Percentiles rank a stretch among this genome's conserved stretches.
phyloP scores from a whole-genome alignment of 1,140 invertebrate species.

The Cyclargus thomasi region DNA sequence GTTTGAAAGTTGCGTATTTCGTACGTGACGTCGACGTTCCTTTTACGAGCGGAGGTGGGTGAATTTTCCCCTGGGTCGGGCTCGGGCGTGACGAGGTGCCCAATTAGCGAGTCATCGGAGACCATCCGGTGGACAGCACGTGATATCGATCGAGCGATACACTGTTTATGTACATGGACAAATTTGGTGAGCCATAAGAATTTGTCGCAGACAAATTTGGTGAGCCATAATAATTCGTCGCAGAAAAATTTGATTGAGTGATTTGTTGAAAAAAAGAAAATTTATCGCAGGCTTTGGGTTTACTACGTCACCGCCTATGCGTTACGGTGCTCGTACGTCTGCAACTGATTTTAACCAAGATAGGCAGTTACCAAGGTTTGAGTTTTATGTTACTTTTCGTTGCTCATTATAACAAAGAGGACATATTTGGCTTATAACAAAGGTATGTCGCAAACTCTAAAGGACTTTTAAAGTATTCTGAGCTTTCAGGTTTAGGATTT shows the following conservation, averaged over 20 bases:
- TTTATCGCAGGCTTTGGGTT: too few species aligned
- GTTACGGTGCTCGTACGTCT: too few species aligned
- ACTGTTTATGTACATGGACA: neutral
- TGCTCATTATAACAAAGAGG: too few species aligned
- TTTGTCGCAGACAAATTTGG: neutral
- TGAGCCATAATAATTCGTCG: too few species aligned
- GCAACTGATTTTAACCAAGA: too few species aligned
- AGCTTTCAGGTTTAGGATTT: neutral
- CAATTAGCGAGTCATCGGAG: conserved; percentile 20
- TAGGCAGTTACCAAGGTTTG: too few species aligned
- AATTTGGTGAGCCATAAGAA: conserved; percentile 7
- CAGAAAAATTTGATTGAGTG: too few species aligned
- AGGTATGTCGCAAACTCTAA: neutral
- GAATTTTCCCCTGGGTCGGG: neutral
- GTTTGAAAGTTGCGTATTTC: neutral
- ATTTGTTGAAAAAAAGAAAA: too few species aligned
- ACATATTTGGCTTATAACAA: neutral
- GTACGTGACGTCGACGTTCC: neutral
- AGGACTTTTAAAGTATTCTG: neutral
- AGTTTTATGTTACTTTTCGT: too few species aligned
- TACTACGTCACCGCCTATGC: too few species aligned
- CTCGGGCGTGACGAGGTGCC: conserved; percentile 6
- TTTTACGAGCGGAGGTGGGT: neutral
- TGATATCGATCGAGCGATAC: conserved; percentile 9
- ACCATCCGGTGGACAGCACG: conserved; percentile 9